These are phyloP conservation scores for Rhineura floridana DNA, from an alignment of 2,113 vertebrate genomes.

Conservation along the genomic window DNA sequence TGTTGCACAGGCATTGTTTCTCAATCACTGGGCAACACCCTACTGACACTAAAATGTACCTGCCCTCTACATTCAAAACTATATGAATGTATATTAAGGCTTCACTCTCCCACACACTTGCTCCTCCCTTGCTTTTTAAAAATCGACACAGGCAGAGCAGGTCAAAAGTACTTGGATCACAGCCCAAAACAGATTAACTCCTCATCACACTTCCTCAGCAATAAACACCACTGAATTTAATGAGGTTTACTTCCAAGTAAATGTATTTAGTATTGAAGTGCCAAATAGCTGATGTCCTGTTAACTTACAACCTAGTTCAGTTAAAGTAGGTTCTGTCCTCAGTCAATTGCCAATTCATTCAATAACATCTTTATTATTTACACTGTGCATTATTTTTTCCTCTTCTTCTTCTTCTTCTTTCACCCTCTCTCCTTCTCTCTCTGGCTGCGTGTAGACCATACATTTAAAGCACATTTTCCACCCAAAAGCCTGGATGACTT, in stretches of 20 bases:
- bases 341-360: background rate
- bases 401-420: background rate
- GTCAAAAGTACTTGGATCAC: constrained; percentile 2
- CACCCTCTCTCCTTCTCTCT: background rate
- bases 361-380: background rate
- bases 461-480: no score
- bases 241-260: background rate
- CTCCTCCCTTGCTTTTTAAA: background rate
- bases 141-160: background rate
- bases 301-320: background rate
- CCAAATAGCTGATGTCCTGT: background rate
- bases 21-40: background rate
- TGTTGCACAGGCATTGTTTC: background rate
- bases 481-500: no score
- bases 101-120: no score
- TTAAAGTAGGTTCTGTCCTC: background rate
- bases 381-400: background rate
- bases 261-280: background rate
- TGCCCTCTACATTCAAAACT: background rate
- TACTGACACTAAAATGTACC: background rate
- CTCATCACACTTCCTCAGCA: background rate
- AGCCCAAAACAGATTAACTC: constrained; percentile 2
- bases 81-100: background rate
- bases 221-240: background rate
- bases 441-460: no score